phyloP scores from a whole-genome alignment of 23 tunicate genomes.

The Botrylloides violaceus region DNA sequence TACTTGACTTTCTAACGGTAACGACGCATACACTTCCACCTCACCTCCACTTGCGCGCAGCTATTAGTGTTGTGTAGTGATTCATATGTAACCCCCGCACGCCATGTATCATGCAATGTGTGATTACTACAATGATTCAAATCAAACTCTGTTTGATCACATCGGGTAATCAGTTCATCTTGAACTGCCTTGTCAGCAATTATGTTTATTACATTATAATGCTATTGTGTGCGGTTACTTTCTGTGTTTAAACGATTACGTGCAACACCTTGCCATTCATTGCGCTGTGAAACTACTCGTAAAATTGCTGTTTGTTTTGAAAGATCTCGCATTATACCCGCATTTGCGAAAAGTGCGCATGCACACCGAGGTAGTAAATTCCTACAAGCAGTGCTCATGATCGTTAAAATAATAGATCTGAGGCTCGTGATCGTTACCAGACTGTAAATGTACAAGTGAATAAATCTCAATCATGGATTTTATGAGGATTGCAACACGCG shows the following conservation, averaged over 20 bases:
- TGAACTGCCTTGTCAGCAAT: no score
- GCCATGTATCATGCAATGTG: no score
- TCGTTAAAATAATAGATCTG: neutral
- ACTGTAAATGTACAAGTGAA: slow-evolving; percentile 6
- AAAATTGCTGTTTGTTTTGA: slow-evolving; percentile 13
- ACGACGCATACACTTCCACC: no score
- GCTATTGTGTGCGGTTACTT: neutral
- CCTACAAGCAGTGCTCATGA: neutral
- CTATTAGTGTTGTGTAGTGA: no score
- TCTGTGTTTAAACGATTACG: neutral
- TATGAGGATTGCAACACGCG: slow-evolving; percentile 14
- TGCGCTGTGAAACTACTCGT: neutral
- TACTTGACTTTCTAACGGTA: no score
- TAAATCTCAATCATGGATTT: slow-evolving; percentile 15
- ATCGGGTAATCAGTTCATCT: no score
- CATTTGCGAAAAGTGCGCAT: slow-evolving; percentile 4
- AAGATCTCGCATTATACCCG: slow-evolving; percentile 13
- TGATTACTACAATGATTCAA: no score
- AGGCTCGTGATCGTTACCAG: slow-evolving; percentile 1
- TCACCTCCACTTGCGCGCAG: no score
- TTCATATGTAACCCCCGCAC: no score
- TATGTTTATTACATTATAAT: no score
- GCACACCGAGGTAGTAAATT: neutral
- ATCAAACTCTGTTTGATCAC: no score
- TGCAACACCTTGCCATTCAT: neutral